Percentiles rank a stretch among this genome's conserved stretches.
These are phyloP conservation scores for Trachymyrmex cornetzi DNA, from an alignment of 1,140 invertebrate species.

Conservation along the genomic window DNA sequence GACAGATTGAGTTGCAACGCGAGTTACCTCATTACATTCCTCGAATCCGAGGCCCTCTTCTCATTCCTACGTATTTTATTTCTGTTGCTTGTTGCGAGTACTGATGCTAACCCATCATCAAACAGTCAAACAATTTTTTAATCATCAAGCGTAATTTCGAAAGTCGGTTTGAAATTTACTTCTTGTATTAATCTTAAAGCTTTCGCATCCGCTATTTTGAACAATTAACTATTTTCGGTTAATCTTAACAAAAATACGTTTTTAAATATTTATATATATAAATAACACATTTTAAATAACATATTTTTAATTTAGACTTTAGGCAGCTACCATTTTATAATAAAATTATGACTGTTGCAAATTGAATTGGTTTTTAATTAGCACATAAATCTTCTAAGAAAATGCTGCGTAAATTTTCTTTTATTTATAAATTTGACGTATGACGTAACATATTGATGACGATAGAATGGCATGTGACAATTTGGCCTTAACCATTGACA, in stretches of 20 bases:
- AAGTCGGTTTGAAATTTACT: background rate
- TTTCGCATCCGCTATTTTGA: background rate
- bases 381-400: background rate
- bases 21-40: slow-evolving; percentile 33
- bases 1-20: slow-evolving; percentile 39
- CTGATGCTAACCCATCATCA: background rate
- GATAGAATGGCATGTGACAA: slow-evolving; percentile 2
- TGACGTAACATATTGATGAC: slow-evolving; percentile 4
- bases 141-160: background rate
- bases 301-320: background rate
- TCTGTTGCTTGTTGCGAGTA: background rate
- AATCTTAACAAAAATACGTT: background rate
- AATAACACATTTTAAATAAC: background rate
- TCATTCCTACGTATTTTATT: background rate
- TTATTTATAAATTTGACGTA: slow-evolving; percentile 3
- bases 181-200: background rate
- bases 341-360: background rate
- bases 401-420: background rate
- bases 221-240: background rate
- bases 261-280: background rate
- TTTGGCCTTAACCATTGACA: slow-evolving; percentile 20
- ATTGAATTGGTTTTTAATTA: background rate
- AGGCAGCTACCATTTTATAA: background rate
- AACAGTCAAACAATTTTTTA: background rate
- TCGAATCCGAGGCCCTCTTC: background rate